Base-by-base conservation (phyloP, 2,888 invertebrate species). In the Crioceris asparagi region DNA sequence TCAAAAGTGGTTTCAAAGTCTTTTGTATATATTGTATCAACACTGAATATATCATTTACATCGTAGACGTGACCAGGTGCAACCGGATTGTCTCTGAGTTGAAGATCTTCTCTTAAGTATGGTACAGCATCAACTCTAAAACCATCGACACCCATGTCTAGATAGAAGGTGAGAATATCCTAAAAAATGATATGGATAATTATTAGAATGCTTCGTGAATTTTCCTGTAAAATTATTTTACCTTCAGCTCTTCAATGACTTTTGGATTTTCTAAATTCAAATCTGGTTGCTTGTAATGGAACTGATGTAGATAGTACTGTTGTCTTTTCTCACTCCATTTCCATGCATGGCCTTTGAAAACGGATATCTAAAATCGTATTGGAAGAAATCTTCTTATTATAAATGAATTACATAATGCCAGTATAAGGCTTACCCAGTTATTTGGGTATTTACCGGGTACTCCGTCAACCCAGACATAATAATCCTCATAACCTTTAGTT, bases 251-350 rank as follows among this genome's bases (percentile, higher is more conserved):
- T 36, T 74, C 62, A 2, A 76, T 66, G 4, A 92, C 74, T 4
- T 66, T 67, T 0, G 77, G 72, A 60, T 83, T 82, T 33, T 80
- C 69, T 50, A 70, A 82, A 62, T 92, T 90, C 2, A 92, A 67
- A 61, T 92, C 90, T 0, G 91, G 87, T 54, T 90, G 83, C 16
- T 73, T 66, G n/a, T 56, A 51, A 3, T 77, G 68, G 53, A 85
- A 91, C 53, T 84, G 83, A 60, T 92, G 91, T 2, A 83, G 70
- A 60, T 86, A 92, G 55, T 70, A 88, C 55, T 83, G 80, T 44
- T 73, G 63, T 10, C 85, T 70, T 15, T 58, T 56, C 0, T 70
- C 66, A 44, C 73, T 69, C 68, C 77, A 90, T 6, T 70, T 68
- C 61, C 61, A 61, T 15, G 60, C 56, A 1, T 56, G 53, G 18